These are phyloP conservation scores for Nematolebias whitei DNA, from an alignment of 2,113 vertebrate genomes.

Conservation along the genomic window DNA sequence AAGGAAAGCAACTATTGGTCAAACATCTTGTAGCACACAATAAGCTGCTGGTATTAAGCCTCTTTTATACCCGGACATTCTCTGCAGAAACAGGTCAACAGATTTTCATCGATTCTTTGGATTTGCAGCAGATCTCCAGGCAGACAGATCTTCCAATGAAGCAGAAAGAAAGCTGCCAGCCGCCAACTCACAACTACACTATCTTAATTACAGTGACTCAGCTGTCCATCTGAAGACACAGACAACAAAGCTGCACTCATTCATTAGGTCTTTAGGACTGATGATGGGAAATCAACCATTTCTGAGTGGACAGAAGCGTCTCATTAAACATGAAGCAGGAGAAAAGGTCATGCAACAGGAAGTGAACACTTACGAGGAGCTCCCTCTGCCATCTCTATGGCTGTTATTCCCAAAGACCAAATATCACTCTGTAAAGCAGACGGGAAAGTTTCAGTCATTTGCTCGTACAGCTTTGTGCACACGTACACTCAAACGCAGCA, in stretches of 20 bases:
- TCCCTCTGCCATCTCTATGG: slow-evolving; percentile 95
- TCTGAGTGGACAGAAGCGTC: background rate
- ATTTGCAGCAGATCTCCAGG: slow-evolving; percentile 30
- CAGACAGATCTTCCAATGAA: slow-evolving; percentile 40
- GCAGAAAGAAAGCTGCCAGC: slow-evolving; percentile 44
- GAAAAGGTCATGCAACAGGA: background rate
- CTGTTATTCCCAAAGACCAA: slow-evolving; percentile 94
- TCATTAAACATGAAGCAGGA: slow-evolving; percentile 4
- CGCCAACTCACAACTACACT: slow-evolving; percentile 68
- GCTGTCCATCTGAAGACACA: slow-evolving; percentile 65
- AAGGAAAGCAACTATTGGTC: slow-evolving; percentile 1
- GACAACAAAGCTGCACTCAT: slow-evolving; percentile 50
- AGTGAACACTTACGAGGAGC: slow-evolving; percentile 86
- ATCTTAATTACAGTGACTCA: slow-evolving; percentile 72
- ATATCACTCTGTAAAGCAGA: slow-evolving; percentile 86
- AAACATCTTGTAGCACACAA: slow-evolving; percentile 1
- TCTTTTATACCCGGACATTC: background rate
- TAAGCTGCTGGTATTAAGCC: background rate
- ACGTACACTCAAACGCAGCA: background rate
- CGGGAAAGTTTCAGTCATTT: background rate
- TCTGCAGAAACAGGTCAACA: slow-evolving; percentile 4
- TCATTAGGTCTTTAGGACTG: slow-evolving; percentile 46
- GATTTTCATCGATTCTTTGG: slow-evolving; percentile 19
- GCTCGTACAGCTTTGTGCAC: background rate
- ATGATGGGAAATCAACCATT: slow-evolving; percentile 10